Conservation (phyloP, 2,888 invertebrate species). For the Heliconius cydno region DNA sequence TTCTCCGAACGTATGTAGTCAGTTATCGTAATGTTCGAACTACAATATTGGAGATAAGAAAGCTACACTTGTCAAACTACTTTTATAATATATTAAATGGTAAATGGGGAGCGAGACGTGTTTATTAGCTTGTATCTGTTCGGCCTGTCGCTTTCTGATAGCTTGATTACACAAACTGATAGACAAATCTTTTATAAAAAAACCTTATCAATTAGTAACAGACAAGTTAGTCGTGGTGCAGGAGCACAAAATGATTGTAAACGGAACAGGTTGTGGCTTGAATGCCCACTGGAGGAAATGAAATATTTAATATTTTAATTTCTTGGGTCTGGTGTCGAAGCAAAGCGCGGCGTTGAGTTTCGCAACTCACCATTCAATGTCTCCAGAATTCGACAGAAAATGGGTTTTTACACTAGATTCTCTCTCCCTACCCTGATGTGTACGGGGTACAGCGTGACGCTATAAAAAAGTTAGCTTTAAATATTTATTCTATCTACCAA, state of each 20-base stretch:
- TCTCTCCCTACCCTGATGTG: no score
- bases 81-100: slow-evolving; percentile 54
- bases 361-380: no score
- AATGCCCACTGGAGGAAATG: no score
- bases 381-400: no score
- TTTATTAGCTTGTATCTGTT: slow-evolving; percentile 55
- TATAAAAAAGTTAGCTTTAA: not conserved
- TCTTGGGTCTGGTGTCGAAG: no score
- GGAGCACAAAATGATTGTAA: no score
- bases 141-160: slow-evolving; percentile 61
- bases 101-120: slow-evolving; percentile 58
- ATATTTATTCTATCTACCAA: not conserved
- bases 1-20: slow-evolving; percentile 35
- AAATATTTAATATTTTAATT: no score
- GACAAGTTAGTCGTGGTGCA: no score
- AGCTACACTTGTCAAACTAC: slow-evolving; percentile 56
- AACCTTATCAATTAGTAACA: not conserved
- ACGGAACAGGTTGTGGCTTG: no score
- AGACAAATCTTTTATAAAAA: slow-evolving; percentile 46
- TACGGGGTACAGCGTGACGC: no score
- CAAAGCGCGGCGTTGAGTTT: no score
- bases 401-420: no score
- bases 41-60: slow-evolving; percentile 52
- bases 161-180: slow-evolving; percentile 61
- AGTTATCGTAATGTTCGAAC: slow-evolving; percentile 42